These are phyloP conservation scores for Epirrhoe tristata DNA, from an alignment of 2,888 invertebrate species.

Conservation along the genomic window DNA sequence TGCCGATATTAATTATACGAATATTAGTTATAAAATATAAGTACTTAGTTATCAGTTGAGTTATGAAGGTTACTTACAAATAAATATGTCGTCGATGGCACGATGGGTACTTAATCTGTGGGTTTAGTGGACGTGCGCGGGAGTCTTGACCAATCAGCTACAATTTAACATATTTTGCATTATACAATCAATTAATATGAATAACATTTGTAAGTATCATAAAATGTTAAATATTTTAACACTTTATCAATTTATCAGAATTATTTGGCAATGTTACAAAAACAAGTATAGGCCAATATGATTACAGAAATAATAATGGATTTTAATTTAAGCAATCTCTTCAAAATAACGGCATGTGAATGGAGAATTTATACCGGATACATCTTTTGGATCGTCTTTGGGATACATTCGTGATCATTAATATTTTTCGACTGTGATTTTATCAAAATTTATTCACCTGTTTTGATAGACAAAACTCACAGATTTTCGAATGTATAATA, in stretches of 20 bases:
- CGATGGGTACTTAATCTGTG: conserved; percentile 42
- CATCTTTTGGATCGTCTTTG: too few relatives aligned
- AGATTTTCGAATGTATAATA: too few relatives aligned
- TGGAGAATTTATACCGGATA: too few relatives aligned
- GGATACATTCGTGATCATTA: too few relatives aligned
- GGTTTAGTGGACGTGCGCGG: conserved; percentile 38
- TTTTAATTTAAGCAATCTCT: too few relatives aligned
- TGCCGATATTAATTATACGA: neutral
- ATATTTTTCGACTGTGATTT: too few relatives aligned
- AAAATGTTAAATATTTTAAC: conserved; percentile 41
- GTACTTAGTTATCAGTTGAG: conserved; percentile 28
- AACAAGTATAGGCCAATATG: conserved; percentile 27
- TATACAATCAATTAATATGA: conserved; percentile 43
- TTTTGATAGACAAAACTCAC: too few relatives aligned
- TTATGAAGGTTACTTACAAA: conserved; percentile 46
- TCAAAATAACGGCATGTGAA: too few relatives aligned
- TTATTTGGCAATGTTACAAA: conserved; percentile 29
- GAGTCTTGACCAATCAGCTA: conserved; percentile 48
- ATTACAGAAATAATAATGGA: conserved; percentile 6
- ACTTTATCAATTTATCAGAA: conserved; percentile 11
- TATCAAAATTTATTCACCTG: too few relatives aligned
- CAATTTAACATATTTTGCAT: neutral
- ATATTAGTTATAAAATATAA: conserved; percentile 20
- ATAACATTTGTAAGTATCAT: conserved; percentile 49
- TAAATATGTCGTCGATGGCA: conserved; percentile 67